Percentiles rank a stretch among this genome's conserved stretches.
Conservation (phyloP, 2,888 invertebrate species). For the Cerastis leucographa region DNA sequence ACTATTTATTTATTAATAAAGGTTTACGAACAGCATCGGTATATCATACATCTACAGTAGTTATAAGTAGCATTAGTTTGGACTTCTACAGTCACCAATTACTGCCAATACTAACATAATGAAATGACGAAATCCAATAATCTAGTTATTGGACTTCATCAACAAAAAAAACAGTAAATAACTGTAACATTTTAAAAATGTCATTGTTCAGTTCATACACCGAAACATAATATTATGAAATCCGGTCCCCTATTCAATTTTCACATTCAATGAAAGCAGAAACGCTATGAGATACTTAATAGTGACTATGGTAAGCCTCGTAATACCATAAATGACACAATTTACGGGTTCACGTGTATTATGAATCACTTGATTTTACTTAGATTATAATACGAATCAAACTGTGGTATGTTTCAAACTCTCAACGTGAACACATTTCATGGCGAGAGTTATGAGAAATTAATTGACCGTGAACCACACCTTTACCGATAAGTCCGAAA, state of each 20-base stretch:
- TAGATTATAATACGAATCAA: slow-evolving; percentile 13
- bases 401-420: slow-evolving; percentile 15
- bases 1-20: slow-evolving; percentile 50
- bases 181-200: not conserved
- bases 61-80: not conserved
- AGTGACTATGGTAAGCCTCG: slow-evolving; percentile 1
- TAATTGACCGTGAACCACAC: slow-evolving; percentile 72
- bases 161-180: not conserved
- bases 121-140: too few species aligned
- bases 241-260: slow-evolving; percentile 27
- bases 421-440: slow-evolving; percentile 41
- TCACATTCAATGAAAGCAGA: not conserved
- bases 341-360: not conserved
- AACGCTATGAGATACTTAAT: slow-evolving; percentile 1
- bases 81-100: not conserved
- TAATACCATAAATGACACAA: slow-evolving; percentile 6
- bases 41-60: not conserved
- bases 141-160: not conserved
- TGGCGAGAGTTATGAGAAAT: slow-evolving; percentile 55
- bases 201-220: not conserved
- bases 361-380: slow-evolving; percentile 6
- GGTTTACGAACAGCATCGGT: not conserved
- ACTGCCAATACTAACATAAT: not conserved
- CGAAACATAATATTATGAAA: not conserved
- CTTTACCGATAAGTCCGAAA: slow-evolving; percentile 67